These are phyloP conservation scores for Acleris sparsana DNA, from an alignment of 2,888 invertebrate species.

Conservation along the genomic window DNA sequence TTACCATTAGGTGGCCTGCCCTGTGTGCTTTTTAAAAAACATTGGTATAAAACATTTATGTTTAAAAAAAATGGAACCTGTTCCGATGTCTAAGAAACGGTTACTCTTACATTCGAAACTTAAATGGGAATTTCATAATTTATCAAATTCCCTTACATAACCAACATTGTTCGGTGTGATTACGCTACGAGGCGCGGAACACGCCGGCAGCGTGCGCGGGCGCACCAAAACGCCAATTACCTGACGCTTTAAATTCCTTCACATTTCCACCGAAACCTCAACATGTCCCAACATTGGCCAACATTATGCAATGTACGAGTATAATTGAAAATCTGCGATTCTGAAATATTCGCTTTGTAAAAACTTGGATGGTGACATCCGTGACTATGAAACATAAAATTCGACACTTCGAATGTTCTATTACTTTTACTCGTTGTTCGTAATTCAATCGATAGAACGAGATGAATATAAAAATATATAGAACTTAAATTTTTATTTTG, in stretches of 20 bases:
- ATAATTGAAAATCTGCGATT: background rate
- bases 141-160: conserved; percentile 16
- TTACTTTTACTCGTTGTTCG: no score
- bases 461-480: no score
- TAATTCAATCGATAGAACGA: no score
- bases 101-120: background rate
- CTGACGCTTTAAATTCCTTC: conserved; percentile 29
- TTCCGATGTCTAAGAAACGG: background rate
- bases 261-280: conserved; percentile 32
- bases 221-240: conserved; percentile 30
- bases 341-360: background rate
- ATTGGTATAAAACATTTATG: no score
- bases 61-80: no score
- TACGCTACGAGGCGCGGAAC: conserved; percentile 15
- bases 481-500: no score
- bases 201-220: conserved; percentile 10
- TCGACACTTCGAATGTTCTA: background rate
- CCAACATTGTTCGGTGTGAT: conserved; percentile 22
- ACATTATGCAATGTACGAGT: background rate
- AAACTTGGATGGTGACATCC: no score
- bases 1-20: no score
- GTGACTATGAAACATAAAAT: background rate
- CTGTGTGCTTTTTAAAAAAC: no score
- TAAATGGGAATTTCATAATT: conserved; percentile 3
- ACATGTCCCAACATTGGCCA: conserved; percentile 20